Conservation (phyloP, 92 coral and sea anemone genomes). For the Desmophyllum pertusum region DNA sequence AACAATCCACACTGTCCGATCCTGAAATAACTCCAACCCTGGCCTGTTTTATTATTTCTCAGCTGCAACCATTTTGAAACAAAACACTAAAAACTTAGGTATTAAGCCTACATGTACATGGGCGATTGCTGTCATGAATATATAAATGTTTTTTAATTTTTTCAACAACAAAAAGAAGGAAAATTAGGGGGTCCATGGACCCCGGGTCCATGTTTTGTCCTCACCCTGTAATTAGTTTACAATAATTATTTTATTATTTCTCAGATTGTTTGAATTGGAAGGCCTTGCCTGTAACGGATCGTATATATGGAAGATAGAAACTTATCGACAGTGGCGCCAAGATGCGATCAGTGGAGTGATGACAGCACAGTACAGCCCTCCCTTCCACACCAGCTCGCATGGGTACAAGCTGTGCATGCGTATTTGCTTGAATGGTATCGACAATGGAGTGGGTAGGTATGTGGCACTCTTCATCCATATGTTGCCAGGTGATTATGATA, state of each 20-base stretch:
- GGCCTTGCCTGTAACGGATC: slow-evolving; percentile 73
- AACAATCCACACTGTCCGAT: no score
- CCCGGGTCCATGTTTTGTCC: no score
- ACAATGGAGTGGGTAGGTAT: slow-evolving; percentile 59
- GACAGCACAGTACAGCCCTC: slow-evolving; percentile 63
- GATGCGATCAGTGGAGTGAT: slow-evolving; percentile 11
- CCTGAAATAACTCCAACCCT: no score
- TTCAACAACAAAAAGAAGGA: no score
- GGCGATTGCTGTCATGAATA: no score
- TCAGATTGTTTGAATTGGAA: slow-evolving; percentile 56
- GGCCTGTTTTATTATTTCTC: background rate
- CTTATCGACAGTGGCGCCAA: slow-evolving; percentile 49
- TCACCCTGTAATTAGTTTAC: no score
- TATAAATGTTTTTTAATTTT: no score
- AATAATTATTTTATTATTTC: no score
- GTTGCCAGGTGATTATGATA: slow-evolving; percentile 73
- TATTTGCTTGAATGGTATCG: slow-evolving; percentile 70
- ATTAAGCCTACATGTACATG: no score
- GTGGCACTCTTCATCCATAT: slow-evolving; percentile 80
- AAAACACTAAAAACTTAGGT: no score
- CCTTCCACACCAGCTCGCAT: slow-evolving; percentile 69
- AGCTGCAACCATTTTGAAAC: slow-evolving; percentile 8
- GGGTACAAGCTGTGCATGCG: slow-evolving; percentile 83
- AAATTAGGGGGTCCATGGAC: no score
- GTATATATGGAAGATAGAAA: slow-evolving; percentile 80